Evolutionary conservation across 1,140 invertebrate genomes (phyloP).

Genomic region (Papilio helenus): DNA sequence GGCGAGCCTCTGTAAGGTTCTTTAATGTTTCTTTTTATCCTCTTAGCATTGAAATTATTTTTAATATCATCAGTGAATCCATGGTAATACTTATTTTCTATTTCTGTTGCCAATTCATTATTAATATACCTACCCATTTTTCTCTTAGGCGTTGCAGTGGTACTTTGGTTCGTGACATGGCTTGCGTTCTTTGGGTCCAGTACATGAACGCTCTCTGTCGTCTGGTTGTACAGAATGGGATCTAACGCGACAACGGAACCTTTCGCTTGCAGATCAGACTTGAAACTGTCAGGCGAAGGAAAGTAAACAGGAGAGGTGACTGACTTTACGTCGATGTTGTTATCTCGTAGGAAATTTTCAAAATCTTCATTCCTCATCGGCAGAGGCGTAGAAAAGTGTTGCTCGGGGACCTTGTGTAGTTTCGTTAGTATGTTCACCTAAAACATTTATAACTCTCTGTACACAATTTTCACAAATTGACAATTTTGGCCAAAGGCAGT

Average conservation of each 20-base stretch:
- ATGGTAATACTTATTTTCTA: conserved; percentile 28
- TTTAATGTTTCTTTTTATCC: neutral
- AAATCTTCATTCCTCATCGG: conserved; percentile 64
- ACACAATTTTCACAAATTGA: conserved; percentile 16
- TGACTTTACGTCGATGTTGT: conserved; percentile 58
- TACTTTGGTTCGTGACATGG: conserved; percentile 1
- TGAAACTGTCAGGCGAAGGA: conserved; percentile 28
- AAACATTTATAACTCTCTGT: conserved; percentile 39
- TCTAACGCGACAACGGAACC: neutral
- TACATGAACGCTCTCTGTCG: neutral
- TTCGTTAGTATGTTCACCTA: conserved; percentile 46
- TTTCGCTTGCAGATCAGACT: conserved; percentile 30
- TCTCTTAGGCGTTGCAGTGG: conserved; percentile 16
- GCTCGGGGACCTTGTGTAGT: conserved; percentile 52
- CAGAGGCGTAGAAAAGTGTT: conserved; percentile 63
- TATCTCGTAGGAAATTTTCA: conserved; percentile 61
- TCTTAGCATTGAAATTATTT: conserved; percentile 6
- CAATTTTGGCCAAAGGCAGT: neutral
- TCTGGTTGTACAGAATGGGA: neutral
- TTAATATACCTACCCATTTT: conserved; percentile 10
- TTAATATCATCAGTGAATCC: neutral
- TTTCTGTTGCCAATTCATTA: conserved; percentile 19
- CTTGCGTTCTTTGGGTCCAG: conserved; percentile 12
- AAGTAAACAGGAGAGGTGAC: conserved; percentile 56
- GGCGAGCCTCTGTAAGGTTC: neutral